Base-by-base conservation (phyloP, 2,888 invertebrate species). In the Nephrotoma flavescens region DNA sequence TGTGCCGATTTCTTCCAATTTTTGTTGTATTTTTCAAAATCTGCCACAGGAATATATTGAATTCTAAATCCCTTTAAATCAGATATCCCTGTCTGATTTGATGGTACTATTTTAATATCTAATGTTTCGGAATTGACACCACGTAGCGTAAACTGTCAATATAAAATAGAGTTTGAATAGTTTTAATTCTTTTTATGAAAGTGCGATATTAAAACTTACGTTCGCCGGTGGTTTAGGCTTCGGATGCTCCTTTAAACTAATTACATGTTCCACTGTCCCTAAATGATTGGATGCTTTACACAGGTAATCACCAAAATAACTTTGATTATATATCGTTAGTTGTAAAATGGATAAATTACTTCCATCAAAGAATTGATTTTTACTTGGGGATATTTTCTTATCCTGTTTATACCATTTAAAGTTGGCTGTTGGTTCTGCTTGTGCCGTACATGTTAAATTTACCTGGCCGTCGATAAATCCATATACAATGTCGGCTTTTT, bases 361-460 rank as follows among this genome's bases (percentile, higher is more conserved):
- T 42, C 90, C 90, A 87, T 89, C 88, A 87, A 90, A 89, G 87
- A 92, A 90, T 87, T 88, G 89, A 88, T 91, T 89, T 87, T 88
- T 87, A 88, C 90, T 89, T 87, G 90, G 89, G 88, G 90, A 90
- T 83, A 90, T 89, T 88, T 91, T 90, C 88, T 91, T 89, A 87
- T 90, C 89, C 87, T 90, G 89, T 87, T 90, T 91, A 86, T 89
- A 90, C 94, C 94, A 94, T 86, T 91, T 91, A 88, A 93, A 94
- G 86, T 91, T 92, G n/a, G 93, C 93, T 15, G 92, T 91, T 0
- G 94, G 94, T 89, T 93, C 93, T 5, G 93, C 93, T 87, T 92
- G 91, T 86, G 92, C 93, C 89, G 92, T 91, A 90, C 95, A 95
- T 12, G 93, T 93, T 87, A 95, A 91, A 89, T 93, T 93, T 2